Conservation (phyloP, 2,113 vertebrate genomes). For the Platanista minor region DNA sequence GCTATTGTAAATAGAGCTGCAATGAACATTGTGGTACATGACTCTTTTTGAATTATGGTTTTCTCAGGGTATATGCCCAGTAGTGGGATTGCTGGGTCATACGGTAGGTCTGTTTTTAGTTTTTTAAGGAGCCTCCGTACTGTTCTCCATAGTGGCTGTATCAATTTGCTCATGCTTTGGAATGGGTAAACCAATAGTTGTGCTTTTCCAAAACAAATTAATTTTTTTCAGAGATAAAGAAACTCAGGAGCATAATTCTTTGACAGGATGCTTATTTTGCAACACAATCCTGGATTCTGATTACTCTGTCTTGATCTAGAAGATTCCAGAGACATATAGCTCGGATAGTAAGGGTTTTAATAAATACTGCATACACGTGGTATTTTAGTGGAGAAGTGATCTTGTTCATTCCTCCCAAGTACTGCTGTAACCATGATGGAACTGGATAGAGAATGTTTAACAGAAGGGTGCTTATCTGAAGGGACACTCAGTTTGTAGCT, state of each 20-base stretch:
- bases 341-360: background rate
- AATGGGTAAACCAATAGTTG: background rate
- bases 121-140: too few relatives aligned
- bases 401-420: constrained; percentile 2
- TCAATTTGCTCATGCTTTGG: background rate
- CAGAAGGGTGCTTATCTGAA: background rate
- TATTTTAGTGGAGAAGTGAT: background rate
- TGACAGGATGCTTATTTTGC: background rate
- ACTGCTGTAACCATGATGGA: background rate
- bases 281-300: background rate
- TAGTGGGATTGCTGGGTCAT: too few relatives aligned
- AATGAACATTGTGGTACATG: too few relatives aligned
- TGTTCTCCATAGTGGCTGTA: too few relatives aligned
- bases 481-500: constrained; percentile 6
- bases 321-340: background rate
- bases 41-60: too few relatives aligned
- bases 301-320: constrained; percentile 2
- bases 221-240: background rate
- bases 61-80: too few relatives aligned
- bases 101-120: too few relatives aligned
- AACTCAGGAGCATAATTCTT: background rate
- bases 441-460: background rate
- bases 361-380: background rate
- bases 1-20: too few relatives aligned
- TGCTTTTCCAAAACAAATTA: background rate